Percentiles rank a stretch among this genome's conserved stretches.
Evolutionary conservation across 2,888 invertebrate genomes (phyloP).

Genomic region (Aethes cnicana): DNA sequence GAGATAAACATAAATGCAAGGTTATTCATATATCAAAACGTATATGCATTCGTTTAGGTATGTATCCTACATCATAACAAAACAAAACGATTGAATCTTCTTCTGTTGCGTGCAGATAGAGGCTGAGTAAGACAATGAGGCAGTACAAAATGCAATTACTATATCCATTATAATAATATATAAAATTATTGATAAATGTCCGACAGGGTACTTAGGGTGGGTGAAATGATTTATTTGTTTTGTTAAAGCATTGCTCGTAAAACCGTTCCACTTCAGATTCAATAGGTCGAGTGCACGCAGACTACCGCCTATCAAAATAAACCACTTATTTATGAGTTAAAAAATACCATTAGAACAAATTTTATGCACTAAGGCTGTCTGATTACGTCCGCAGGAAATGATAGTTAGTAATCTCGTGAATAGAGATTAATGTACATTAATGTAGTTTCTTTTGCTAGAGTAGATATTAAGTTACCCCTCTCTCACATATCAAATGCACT

Average conservation of each 20-base stretch:
- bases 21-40: slow-evolving; percentile 5
- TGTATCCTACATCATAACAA: too few species aligned
- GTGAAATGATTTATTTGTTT: slow-evolving; percentile 61
- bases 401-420: slow-evolving; percentile 14
- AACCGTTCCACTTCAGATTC: slow-evolving; percentile 58
- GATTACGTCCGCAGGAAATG: slow-evolving; percentile 1
- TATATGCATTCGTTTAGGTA: too few species aligned
- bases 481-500: slow-evolving; percentile 68
- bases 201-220: slow-evolving; percentile 35
- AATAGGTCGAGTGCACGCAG: slow-evolving; percentile 52
- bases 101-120: background rate
- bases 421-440: slow-evolving; percentile 18
- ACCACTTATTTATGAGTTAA: slow-evolving; percentile 51
- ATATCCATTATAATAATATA: slow-evolving; percentile 23
- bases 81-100: background rate
- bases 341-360: slow-evolving; percentile 51
- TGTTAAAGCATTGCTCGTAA: slow-evolving; percentile 54
- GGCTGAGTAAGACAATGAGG: background rate
- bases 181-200: slow-evolving; percentile 26
- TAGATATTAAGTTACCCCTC: slow-evolving; percentile 43
- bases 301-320: slow-evolving; percentile 57
- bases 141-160: background rate
- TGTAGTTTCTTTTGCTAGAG: slow-evolving; percentile 21
- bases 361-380: slow-evolving; percentile 28
- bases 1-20: slow-evolving; percentile 29